Conservation (phyloP, 2,888 invertebrate species). For the Cantharis nigra region DNA sequence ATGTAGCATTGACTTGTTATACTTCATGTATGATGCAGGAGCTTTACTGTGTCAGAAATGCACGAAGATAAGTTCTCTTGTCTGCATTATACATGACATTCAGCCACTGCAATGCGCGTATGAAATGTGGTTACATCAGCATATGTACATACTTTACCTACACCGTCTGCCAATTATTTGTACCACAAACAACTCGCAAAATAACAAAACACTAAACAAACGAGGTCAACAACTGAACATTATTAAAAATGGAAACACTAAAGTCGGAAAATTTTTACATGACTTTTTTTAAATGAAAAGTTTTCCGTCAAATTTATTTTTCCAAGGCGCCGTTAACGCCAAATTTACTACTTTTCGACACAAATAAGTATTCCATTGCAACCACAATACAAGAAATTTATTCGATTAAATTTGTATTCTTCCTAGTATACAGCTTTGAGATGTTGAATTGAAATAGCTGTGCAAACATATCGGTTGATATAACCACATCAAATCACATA, state of each 20-base stretch:
- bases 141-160: slow-evolving; percentile 13
- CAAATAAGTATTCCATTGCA: neutral
- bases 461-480: neutral
- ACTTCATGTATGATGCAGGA: slow-evolving; percentile 22
- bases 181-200: slow-evolving; percentile 11
- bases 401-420: neutral
- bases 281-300: neutral
- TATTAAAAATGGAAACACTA: neutral
- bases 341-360: neutral
- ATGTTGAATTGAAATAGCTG: neutral
- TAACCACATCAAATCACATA: neutral
- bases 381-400: neutral
- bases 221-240: slow-evolving; percentile 11
- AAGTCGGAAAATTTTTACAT: neutral
- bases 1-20: slow-evolving; percentile 9
- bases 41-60: slow-evolving; percentile 16
- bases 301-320: neutral
- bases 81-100: slow-evolving; percentile 28
- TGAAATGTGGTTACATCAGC: slow-evolving; percentile 17
- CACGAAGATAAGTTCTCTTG: slow-evolving; percentile 14
- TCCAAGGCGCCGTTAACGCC: neutral
- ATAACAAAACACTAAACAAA: slow-evolving; percentile 10
- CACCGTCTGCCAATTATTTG: slow-evolving; percentile 23
- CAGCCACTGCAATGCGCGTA: slow-evolving; percentile 25
- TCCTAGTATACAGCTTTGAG: neutral